phyloP scores from a whole-genome alignment of 2,113 vertebrate genomes.

The Rhineura floridana region DNA sequence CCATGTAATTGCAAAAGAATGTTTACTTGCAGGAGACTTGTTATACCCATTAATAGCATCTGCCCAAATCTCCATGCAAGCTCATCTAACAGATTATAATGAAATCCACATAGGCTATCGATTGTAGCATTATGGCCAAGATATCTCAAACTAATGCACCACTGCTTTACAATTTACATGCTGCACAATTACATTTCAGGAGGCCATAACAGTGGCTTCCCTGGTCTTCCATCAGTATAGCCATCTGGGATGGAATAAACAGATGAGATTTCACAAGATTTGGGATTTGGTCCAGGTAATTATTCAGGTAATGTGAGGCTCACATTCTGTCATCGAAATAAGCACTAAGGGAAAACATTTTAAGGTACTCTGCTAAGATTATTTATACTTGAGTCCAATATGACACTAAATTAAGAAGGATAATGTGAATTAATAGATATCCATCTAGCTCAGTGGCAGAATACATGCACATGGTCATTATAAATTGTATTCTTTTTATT shows the following conservation, averaged over 20 bases:
- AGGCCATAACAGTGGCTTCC: not conserved
- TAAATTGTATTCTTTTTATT: no score
- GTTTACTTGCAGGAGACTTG: not conserved
- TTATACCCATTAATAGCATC: slow-evolving; percentile 10
- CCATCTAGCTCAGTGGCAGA: not conserved
- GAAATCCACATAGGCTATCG: not conserved
- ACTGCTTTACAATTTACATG: no score
- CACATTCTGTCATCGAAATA: not conserved
- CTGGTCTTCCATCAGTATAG: not conserved
- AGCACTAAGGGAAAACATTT: not conserved
- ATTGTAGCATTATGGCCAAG: slow-evolving; percentile 14
- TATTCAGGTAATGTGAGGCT: not conserved
- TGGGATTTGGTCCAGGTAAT: not conserved
- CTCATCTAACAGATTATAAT: slow-evolving; percentile 12
- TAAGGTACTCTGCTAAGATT: not conserved
- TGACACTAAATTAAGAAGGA: not conserved
- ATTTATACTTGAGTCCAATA: not conserved
- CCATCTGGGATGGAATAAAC: not conserved
- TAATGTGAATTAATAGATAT: not conserved
- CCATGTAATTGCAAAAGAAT: not conserved
- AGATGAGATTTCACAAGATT: not conserved
- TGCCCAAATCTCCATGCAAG: not conserved
- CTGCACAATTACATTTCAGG: not conserved
- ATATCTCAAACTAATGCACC: not conserved
- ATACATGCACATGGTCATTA: not conserved